These are phyloP conservation scores for Pantherophis vulpinus DNA, from an alignment of 2,797 vertebrate genomes.

Conservation along the genomic window DNA sequence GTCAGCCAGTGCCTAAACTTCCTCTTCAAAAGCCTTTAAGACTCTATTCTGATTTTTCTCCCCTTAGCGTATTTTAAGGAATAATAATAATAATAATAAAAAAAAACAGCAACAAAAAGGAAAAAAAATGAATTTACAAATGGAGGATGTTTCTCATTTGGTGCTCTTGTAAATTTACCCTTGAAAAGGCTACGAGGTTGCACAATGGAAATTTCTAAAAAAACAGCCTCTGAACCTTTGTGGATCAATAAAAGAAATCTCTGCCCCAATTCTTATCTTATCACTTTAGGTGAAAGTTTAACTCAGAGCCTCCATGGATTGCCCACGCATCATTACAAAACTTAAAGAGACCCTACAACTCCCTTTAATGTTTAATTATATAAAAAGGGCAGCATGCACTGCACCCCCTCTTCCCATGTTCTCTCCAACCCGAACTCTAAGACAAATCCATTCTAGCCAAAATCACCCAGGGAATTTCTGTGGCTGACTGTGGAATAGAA, in stretches of 20 bases:
- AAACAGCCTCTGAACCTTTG: conserved; percentile 43
- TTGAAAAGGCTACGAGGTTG: not conserved
- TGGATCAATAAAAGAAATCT: conserved; percentile 54
- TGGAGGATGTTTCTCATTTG: not conserved
- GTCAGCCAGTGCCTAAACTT: not conserved
- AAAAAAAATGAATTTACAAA: not conserved
- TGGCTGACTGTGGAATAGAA: not conserved
- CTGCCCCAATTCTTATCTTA: conserved; percentile 12
- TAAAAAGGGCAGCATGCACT: not conserved
- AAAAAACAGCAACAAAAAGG: not conserved
- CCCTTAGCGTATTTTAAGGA: not conserved
- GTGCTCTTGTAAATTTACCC: not conserved
- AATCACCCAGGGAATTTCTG: not conserved
- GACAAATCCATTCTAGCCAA: not conserved
- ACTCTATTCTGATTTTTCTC: not conserved
- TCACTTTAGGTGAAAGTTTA: conserved; percentile 52
- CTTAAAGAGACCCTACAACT: conserved; percentile 40
- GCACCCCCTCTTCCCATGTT: not conserved
- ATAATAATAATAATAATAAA: not conserved
- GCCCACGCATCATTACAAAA: conserved; percentile 44
- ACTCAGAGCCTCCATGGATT: conserved; percentile 45
- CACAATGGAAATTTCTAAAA: not conserved
- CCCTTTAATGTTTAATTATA: not conserved
- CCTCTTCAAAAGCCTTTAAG: too few relatives aligned
- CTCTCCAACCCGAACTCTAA: not conserved